These are phyloP conservation scores for Limnephilus marmoratus DNA, from an alignment of 2,888 invertebrate species.

Conservation along the genomic window DNA sequence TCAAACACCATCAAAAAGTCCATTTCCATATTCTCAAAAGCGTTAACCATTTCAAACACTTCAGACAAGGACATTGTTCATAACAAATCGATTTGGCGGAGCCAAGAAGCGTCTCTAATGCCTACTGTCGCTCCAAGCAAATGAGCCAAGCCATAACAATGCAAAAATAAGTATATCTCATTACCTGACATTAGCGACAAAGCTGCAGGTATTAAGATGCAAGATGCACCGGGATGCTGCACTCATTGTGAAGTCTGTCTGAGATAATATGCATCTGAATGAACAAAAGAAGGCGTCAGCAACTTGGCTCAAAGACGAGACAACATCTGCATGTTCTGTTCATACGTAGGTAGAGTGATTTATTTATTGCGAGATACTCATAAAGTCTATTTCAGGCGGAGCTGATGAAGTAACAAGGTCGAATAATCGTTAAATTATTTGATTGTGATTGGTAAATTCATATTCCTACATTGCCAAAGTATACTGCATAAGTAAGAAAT, in stretches of 20 bases:
- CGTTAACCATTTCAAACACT: slow-evolving; percentile 16
- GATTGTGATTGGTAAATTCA: neutral
- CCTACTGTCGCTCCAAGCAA: slow-evolving; percentile 32
- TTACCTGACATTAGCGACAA: slow-evolving; percentile 43
- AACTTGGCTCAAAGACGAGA: slow-evolving; percentile 40
- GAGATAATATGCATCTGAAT: slow-evolving; percentile 54
- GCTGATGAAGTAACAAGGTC: neutral
- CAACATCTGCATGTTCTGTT: slow-evolving; percentile 32
- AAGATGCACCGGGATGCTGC: slow-evolving; percentile 40
- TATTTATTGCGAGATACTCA: neutral
- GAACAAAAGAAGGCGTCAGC: slow-evolving; percentile 48
- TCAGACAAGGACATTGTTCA: slow-evolving; percentile 42
- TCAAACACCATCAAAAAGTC: neutral
- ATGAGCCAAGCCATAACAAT: slow-evolving; percentile 42
- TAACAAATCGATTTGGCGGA: slow-evolving; percentile 58
- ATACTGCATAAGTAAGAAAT: neutral
- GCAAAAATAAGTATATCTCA: slow-evolving; percentile 48
- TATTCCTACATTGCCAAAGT: neutral
- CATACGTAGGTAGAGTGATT: slow-evolving; percentile 27
- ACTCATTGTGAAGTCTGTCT: slow-evolving; percentile 48
- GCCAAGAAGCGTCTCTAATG: slow-evolving; percentile 9
- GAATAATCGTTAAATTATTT: slow-evolving; percentile 16
- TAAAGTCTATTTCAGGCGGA: slow-evolving; percentile 2
- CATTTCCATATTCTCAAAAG: neutral
- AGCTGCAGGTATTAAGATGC: slow-evolving; percentile 35